A percentile compares a stretch with the other conserved stretches of the same genome.
phyloP scores from a whole-genome alignment of 2,888 invertebrate species.

The Caprella mutica region DNA sequence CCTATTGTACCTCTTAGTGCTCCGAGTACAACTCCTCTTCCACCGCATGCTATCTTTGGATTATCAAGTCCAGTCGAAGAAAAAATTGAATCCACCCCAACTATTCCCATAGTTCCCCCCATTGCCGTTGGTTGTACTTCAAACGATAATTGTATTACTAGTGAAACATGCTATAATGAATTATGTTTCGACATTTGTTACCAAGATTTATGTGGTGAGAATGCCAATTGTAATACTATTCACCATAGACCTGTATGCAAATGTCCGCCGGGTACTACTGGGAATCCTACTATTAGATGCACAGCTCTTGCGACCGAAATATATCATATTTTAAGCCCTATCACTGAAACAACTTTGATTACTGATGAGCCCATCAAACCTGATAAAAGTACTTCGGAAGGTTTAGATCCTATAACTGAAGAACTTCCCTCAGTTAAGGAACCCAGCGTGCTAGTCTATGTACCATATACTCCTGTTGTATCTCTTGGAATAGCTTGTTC shows the following conservation, averaged over 20 bases:
- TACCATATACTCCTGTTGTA: constrained; percentile 13
- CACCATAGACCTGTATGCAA: constrained; percentile 66
- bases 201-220: constrained; percentile 71
- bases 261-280: constrained; percentile 61
- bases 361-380: constrained; percentile 29
- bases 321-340: constrained; percentile 46
- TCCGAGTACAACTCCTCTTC: constrained; percentile 6
- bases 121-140: constrained; percentile 36
- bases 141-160: constrained; percentile 37
- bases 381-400: neutral
- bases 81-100: too few species aligned
- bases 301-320: constrained; percentile 6
- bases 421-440: neutral
- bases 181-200: constrained; percentile 42
- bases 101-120: constrained; percentile 8
- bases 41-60: constrained; percentile 13
- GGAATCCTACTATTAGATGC: constrained; percentile 51
- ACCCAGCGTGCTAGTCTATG: too few species aligned
- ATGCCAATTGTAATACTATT: constrained; percentile 56
- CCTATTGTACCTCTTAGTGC: constrained; percentile 9
- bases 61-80: too few species aligned
- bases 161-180: constrained; percentile 38
- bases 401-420: neutral
- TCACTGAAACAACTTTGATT: constrained; percentile 26
- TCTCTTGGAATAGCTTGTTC: constrained; percentile 34